Evolutionary conservation across 2,888 invertebrate species (phyloP).

Genomic region (Cyclophora punctaria): DNA sequence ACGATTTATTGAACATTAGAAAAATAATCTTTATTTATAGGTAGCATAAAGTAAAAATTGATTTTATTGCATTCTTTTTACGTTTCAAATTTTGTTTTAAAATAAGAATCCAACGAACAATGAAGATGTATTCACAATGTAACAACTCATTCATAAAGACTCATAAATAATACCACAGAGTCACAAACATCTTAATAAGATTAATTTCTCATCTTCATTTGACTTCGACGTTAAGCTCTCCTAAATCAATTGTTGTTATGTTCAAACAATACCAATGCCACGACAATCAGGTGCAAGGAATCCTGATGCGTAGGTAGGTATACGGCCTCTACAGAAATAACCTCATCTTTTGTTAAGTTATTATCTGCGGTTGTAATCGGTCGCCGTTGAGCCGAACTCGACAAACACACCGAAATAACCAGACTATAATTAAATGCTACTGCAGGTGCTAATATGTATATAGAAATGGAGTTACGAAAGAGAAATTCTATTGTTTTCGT

Average conservation of each 20-base stretch:
- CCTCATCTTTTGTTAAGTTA: constrained; percentile 35
- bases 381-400: constrained; percentile 38
- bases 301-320: constrained; percentile 51
- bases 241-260: constrained; percentile 4
- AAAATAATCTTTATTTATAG: no score
- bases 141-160: no score
- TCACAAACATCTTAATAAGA: no score
- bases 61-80: no score
- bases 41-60: no score
- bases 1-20: no score
- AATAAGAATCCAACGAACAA: no score
- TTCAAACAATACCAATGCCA: constrained; percentile 19
- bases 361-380: constrained; percentile 28
- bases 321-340: constrained; percentile 49
- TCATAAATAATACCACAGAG: no score
- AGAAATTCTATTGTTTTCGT: constrained; percentile 6
- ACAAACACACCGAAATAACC: constrained; percentile 40
- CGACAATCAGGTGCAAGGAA: constrained; percentile 31
- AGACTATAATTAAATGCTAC: constrained; percentile 13
- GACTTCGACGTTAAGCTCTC: neutral
- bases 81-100: no score
- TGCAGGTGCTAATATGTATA: constrained; percentile 3
- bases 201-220: constrained; percentile 15
- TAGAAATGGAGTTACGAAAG: constrained; percentile 2
- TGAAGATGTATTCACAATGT: no score